Percentiles rank a stretch among this genome's conserved stretches.
Evolutionary conservation across 2,797 vertebrate species (phyloP).

Genomic region (Geotria australis): DNA sequence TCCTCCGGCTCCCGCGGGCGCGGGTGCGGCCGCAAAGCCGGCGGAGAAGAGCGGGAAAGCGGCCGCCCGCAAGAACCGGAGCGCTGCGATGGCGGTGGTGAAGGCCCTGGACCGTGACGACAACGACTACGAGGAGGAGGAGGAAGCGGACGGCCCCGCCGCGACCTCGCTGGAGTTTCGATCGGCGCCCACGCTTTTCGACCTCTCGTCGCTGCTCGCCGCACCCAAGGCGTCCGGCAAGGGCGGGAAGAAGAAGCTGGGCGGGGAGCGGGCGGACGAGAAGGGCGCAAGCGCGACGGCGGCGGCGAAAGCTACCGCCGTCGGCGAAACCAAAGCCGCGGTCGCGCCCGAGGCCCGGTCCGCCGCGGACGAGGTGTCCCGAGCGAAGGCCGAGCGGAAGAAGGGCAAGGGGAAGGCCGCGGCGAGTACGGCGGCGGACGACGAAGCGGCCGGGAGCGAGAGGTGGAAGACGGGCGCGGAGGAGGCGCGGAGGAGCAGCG

Average conservation of each 20-base stretch:
- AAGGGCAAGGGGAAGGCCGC: constrained; percentile 21
- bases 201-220: constrained; percentile 46
- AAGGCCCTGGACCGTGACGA: too few relatives aligned
- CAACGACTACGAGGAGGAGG: constrained; percentile 11
- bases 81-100: constrained; percentile 5
- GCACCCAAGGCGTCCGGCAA: constrained; percentile 19
- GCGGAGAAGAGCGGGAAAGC: constrained; percentile 11
- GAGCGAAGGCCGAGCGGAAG: constrained; percentile 13
- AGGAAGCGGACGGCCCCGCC: constrained; percentile 10
- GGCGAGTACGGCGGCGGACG: constrained; percentile 1
- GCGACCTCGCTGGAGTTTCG: constrained; percentile 31
- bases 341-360: constrained; percentile 15
- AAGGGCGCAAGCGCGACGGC: not conserved
- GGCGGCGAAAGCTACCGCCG: constrained; percentile 4
- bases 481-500: too few relatives aligned
- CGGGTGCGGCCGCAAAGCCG: constrained; percentile 21
- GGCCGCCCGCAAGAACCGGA: constrained; percentile 6
- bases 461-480: not conserved
- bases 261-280: constrained; percentile 11
- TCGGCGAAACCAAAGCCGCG: constrained; percentile 19
- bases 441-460: constrained; percentile 21
- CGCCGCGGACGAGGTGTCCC: constrained; percentile 1
- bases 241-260: constrained; percentile 45
- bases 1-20: constrained; percentile 2
- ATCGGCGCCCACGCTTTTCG: constrained; percentile 31